Conservation (phyloP, 2,797 vertebrate genomes). For the Onychomys leucogaster region DNA sequence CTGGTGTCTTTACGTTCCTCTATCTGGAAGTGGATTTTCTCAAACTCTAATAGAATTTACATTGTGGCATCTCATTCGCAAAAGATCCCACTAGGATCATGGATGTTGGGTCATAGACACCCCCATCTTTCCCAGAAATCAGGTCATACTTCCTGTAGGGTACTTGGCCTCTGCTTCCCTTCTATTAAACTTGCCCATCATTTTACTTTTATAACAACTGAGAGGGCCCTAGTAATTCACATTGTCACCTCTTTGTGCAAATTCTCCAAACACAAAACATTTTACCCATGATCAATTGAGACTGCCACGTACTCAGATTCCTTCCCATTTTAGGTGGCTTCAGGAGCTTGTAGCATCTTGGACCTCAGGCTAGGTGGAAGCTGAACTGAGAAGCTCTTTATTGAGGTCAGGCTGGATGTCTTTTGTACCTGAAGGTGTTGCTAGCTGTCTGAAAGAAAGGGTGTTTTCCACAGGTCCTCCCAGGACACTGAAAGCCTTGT, state of each 20-base stretch:
- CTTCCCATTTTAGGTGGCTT: neutral
- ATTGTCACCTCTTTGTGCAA: neutral
- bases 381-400: neutral
- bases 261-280: slow-evolving; percentile 19
- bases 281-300: neutral
- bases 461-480: neutral
- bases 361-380: neutral
- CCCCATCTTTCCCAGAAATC: accelerated
- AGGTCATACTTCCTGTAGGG: neutral
- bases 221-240: neutral
- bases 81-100: neutral
- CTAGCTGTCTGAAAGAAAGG: neutral
- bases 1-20: neutral
- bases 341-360: neutral
- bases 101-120: neutral
- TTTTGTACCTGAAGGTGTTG: neutral
- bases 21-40: neutral
- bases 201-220: neutral
- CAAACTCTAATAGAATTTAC: neutral
- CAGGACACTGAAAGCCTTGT: neutral
- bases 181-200: neutral
- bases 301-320: neutral
- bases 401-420: neutral
- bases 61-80: neutral
- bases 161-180: neutral